A percentile compares a stretch with the other conserved stretches of the same genome.
These are phyloP conservation scores for Xyliphius kryptos DNA, from an alignment of 2,113 vertebrate genomes.

Conservation along the genomic window DNA sequence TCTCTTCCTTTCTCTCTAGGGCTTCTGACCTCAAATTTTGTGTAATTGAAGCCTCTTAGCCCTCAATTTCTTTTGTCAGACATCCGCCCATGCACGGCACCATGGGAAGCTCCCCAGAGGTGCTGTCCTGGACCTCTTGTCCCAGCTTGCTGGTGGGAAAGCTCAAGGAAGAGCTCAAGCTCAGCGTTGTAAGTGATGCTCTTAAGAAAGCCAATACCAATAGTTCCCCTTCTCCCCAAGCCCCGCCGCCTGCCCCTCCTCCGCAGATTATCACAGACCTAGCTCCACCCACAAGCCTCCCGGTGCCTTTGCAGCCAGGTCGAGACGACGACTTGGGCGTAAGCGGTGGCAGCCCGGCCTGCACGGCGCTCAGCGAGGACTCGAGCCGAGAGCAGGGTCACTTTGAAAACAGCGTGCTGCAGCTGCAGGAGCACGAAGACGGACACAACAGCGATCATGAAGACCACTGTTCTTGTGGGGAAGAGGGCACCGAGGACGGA, in stretches of 20 bases:
- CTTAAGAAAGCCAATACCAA: slow-evolving; percentile 62
- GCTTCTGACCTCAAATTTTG: too few relatives aligned
- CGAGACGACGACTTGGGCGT: slow-evolving; percentile 56
- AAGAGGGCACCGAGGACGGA: slow-evolving; percentile 61
- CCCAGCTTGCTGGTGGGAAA: slow-evolving; percentile 72
- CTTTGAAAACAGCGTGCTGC: slow-evolving; percentile 94
- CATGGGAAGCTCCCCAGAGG: slow-evolving; percentile 92
- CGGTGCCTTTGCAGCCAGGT: slow-evolving; percentile 58
- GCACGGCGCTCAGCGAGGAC: slow-evolving; percentile 82
- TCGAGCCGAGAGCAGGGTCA: slow-evolving; percentile 75
- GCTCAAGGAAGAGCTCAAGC: slow-evolving; percentile 77
- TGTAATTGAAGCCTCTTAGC: too few relatives aligned
- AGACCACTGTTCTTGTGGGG: slow-evolving; percentile 55
- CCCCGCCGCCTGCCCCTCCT: slow-evolving; percentile 54
- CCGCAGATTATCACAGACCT: slow-evolving; percentile 78
- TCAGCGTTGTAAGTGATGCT: slow-evolving; percentile 59
- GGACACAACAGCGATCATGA: slow-evolving; percentile 55
- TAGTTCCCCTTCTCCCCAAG: slow-evolving; percentile 46
- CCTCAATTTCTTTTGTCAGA: slow-evolving; percentile 25
- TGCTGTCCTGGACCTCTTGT: slow-evolving; percentile 82
- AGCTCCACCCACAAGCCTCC: slow-evolving; percentile 60
- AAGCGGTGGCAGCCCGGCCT: slow-evolving; percentile 61
- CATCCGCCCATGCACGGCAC: slow-evolving; percentile 74
- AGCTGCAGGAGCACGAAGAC: slow-evolving; percentile 83
- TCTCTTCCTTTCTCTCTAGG: too few relatives aligned